These are phyloP conservation scores for Osedax frankpressi DNA, from an alignment of 2,888 invertebrate species.

Conservation along the genomic window DNA sequence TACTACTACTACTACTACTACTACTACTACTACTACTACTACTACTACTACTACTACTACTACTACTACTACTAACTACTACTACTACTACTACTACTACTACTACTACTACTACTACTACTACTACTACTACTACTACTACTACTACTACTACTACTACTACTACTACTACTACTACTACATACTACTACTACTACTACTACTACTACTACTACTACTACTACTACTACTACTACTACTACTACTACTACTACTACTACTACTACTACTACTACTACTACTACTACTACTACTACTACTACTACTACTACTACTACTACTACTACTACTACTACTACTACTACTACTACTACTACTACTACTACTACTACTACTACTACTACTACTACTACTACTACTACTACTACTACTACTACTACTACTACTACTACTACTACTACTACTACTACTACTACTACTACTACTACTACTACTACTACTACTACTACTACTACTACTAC, in stretches of 20 bases:
- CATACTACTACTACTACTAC: slow-evolving; percentile 11
- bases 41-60: background rate
- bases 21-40: background rate
- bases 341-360: slow-evolving; percentile 17
- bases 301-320: slow-evolving; percentile 21
- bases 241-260: slow-evolving; percentile 16
- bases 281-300: slow-evolving; percentile 21
- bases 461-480: too few relatives aligned
- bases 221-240: slow-evolving; percentile 6
- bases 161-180: background rate
- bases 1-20: background rate
- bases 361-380: slow-evolving; percentile 16
- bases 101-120: background rate
- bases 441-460: background rate
- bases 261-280: slow-evolving; percentile 16
- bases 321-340: slow-evolving; percentile 20
- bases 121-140: background rate
- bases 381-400: slow-evolving; percentile 5
- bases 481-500: too few relatives aligned
- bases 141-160: background rate
- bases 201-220: slow-evolving; percentile 21
- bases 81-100: background rate
- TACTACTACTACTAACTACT: background rate
- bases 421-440: slow-evolving; percentile 1
- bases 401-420: background rate